phyloP scores from a whole-genome alignment of 2,113 vertebrate species.

The Nesogale talazaci region DNA sequence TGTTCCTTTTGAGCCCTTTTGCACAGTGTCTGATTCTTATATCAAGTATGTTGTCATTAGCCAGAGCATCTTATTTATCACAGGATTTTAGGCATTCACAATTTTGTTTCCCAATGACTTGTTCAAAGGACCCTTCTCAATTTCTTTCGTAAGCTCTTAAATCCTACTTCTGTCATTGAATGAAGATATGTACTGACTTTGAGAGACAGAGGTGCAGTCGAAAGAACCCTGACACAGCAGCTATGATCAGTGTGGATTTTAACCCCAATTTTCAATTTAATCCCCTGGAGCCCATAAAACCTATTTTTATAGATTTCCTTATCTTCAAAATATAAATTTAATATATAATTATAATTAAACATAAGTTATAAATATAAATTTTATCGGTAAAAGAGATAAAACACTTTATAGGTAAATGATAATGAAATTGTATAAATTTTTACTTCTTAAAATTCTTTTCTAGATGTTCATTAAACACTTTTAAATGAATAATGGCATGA shows the following conservation, averaged over 20 bases:
- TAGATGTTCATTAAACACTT: neutral
- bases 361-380: neutral
- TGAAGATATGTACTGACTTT: neutral
- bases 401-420: neutral
- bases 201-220: accelerated
- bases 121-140: neutral
- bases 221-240: no score
- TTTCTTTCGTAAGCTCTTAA: slow-evolving; percentile 11
- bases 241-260: neutral
- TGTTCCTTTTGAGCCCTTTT: neutral
- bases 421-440: neutral
- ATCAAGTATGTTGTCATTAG: neutral
- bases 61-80: neutral
- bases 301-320: no score
- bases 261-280: neutral
- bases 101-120: neutral
- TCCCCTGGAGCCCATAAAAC: neutral
- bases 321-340: no score
- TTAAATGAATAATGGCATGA: neutral
- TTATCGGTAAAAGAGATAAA: slow-evolving; percentile 4
- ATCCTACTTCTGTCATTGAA: neutral
- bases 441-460: neutral
- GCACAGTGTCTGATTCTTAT: neutral
- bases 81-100: neutral
- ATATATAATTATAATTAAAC: no score